Evolutionary conservation across 1,140 invertebrate genomes (phyloP), one percentile per base, ranked within the genome.

Genomic region (Danaus melanippus): DNA sequence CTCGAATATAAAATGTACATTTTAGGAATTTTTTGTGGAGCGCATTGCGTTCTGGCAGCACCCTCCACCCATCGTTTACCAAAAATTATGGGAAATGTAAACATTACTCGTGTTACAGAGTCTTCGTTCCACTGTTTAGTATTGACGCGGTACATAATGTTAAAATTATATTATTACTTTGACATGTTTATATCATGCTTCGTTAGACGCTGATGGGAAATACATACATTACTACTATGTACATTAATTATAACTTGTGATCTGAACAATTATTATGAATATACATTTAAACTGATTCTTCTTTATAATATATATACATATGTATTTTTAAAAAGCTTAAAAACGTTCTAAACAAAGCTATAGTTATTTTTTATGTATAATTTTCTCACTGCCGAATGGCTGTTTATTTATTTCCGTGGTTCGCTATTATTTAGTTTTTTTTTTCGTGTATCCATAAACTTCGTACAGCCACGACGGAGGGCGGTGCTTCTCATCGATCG

Each of bases 31-130:
- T 46, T n/a, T 46, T 3, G 4, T 12, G 45, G 11, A 46, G 45
- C 45, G 45, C 11, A 46, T 15, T 15, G 15, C 45, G 45, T 46
- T 46, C n/a, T 46, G 44, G 42, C 56, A 42, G 60, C 59, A 63
- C 69, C 73, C 71, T 60, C 67, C 48, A 56, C 55, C 64, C 60
- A 56, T 70, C 68, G 65, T 74, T 77, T 74, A 71, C 64, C 69
- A 55, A 77, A 84, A 81, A 78, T 79, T 78, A 82, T 84, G 81
- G 81, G 79, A 84, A 84, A 77, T 56, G 77, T 66, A 82, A 84
- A 84, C 74, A 78, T 60, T 69, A 71, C 73, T 81, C 74, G 60
- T 75, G 75, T 79, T 79, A 75, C 77, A 60, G 47, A 62, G 69
- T 72, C 63, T 74, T 67, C 64, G 56, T 67, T 67, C 64, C 57